These are phyloP conservation scores for Hecatera dysodea DNA, from an alignment of 2,888 invertebrate species.

Conservation along the genomic window DNA sequence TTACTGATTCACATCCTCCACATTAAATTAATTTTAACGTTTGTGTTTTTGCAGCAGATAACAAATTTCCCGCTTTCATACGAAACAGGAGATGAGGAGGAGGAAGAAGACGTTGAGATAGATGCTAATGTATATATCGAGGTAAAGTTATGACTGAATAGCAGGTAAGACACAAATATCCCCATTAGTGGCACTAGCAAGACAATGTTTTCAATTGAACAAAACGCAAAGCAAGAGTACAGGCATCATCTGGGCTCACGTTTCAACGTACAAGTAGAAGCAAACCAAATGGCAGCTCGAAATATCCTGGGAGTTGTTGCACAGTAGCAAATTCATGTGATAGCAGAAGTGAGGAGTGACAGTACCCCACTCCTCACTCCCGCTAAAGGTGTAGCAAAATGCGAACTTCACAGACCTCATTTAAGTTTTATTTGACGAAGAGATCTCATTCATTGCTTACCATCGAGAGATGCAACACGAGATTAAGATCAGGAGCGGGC, in stretches of 20 bases:
- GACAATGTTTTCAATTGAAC: background rate
- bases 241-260: background rate
- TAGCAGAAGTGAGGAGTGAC: no score
- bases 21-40: background rate
- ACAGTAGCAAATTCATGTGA: no score
- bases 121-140: constrained; percentile 72
- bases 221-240: background rate
- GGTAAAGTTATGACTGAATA: constrained; percentile 63
- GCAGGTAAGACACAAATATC: background rate
- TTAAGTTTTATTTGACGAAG: no score
- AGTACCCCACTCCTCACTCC: no score
- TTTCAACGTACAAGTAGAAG: background rate
- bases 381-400: no score
- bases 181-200: background rate
- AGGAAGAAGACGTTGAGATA: constrained; percentile 72
- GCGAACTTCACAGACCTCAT: no score
- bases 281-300: no score
- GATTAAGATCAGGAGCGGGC: background rate
- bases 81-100: constrained; percentile 81
- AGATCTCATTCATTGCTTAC: background rate
- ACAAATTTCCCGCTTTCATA: constrained; percentile 74
- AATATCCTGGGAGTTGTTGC: no score
- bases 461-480: background rate
- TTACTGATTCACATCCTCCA: background rate
- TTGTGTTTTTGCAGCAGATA: constrained; percentile 16